Base-by-base conservation (phyloP, 1,140 invertebrate genomes). In the Macrotrachela quadricornifera region DNA sequence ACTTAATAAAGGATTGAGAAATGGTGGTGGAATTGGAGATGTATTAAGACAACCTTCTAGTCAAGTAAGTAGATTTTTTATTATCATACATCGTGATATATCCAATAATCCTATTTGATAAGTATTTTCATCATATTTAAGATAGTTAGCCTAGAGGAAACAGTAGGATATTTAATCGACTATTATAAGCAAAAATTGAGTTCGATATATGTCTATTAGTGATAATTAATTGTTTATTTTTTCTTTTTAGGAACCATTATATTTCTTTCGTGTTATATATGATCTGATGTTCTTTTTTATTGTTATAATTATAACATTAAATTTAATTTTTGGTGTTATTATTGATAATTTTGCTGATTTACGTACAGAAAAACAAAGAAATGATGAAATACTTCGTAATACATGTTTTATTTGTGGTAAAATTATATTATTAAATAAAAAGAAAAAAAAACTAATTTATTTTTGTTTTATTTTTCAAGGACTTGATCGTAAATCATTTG, bases 321-420 rank as follows among this genome's bases (percentile, higher is more conserved):
- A 99, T 73, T 77, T 99, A 21, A 97, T 99, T 69, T 99, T 99
- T 77, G 92, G 94, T 85, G 92, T 99, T 48, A 99, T 99, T 67
- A 99, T 99, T 64, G 94, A 99, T 69, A 99, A 92, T 0, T 99
- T 99, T 73, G 94, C 92, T 47, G 92, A 97, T 74, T 76, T 99
- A 50, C 82, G 94, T 74, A 88, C 83, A 61, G 94, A 99, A 71
- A 99, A 99, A 64, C 92, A 97, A 69, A 82, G 94, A 62, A 95
- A 96, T 66, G 92, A 97, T 70, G 78, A 94, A 46, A 91, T 92
- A 61, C 71, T 97, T 0, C 90, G 90, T 67, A 97, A 95, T 64
- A 91, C 87, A 1, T 99, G 92, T 68, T 97, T 99, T 65, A 86
- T 97, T 67, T 97, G 92, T 71, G 92, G 90, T 83, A 71, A 74